Evolutionary conservation across 92 coral and sea anemone genomes (phyloP), one percentile per base, ranked within the genome.

Genomic region (Epizoanthus fatuus): DNA sequence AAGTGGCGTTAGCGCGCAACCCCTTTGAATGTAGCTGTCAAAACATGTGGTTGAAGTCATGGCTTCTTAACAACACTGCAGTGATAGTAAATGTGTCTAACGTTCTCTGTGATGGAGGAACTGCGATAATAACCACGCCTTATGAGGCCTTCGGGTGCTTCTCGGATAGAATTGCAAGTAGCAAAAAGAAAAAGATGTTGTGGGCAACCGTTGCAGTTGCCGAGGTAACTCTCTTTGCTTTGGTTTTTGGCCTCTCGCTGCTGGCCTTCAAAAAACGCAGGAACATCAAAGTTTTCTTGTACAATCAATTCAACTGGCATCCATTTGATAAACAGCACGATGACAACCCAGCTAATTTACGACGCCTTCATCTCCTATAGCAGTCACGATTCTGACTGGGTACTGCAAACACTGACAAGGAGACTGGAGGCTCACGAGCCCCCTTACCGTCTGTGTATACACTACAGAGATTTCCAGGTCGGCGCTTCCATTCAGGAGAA

Each of bases 351-450:
- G 58, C 64, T 45, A 94, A 87, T 86, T 39, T 94, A 94, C 89
- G 98, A 94, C 62, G 94, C 94, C 8, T 94, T 94, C 17, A 87
- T 94, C 7, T 94, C 98, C 0, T 94, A 86, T 94, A 92, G 95
- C 81, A 88, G 81, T 22, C 86, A 81, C 1, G 95, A 94, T 44
- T 53, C 52, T 38, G 10, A 58, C 22, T 94, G 98, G 98, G 95
- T 94, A 13, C 38, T 47, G 39, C 78, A 87, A 10, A 90, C 90
- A 16, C 85, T 94, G 53, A 77, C 63, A 40, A 65, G 40, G 16
- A 72, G 80, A 75, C 88, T 94, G 12, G 98, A 94, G 79, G 75
- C 68, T n/a, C 88, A 80, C 68, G 83, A 84, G n/a, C 98, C 98
- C 3, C 91, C 95, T 22, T 94, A 92, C 77, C 84, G 74, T 55